These are phyloP conservation scores for Eubasilissa regina DNA, from an alignment of 1,140 invertebrate genomes.

Conservation along the genomic window DNA sequence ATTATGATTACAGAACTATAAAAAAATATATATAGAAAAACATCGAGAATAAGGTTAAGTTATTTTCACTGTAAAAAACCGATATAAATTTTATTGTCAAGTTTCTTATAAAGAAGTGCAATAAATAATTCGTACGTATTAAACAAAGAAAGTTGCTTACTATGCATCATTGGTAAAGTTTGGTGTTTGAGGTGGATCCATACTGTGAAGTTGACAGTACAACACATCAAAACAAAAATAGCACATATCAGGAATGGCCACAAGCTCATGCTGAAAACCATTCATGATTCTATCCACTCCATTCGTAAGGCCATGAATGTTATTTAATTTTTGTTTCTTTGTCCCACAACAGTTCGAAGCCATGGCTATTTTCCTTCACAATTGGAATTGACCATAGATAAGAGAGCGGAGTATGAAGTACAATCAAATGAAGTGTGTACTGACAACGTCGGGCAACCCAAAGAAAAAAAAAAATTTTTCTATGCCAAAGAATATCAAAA, in stretches of 20 bases:
- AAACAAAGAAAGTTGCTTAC: slow-evolving; percentile 78
- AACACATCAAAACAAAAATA: slow-evolving; percentile 99
- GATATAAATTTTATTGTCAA: background rate
- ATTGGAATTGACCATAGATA: slow-evolving; percentile 13
- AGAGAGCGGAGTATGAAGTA: too few species aligned
- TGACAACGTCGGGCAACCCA: background rate
- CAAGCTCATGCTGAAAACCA: slow-evolving; percentile 75
- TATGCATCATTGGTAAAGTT: slow-evolving; percentile 95
- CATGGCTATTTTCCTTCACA: slow-evolving; percentile 71
- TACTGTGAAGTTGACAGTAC: slow-evolving; percentile 92
- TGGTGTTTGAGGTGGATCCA: slow-evolving; percentile 90
- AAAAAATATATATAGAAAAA: background rate
- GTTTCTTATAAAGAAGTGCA: background rate
- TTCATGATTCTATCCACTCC: slow-evolving; percentile 73
- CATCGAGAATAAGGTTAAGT: slow-evolving; percentile 7
- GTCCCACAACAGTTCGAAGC: slow-evolving; percentile 90
- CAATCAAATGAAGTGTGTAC: background rate
- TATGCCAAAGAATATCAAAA: too few species aligned
- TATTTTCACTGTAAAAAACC: slow-evolving; percentile 10
- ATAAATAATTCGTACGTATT: slow-evolving; percentile 31
- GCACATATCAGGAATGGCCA: slow-evolving; percentile 95
- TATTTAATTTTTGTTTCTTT: slow-evolving; percentile 91
- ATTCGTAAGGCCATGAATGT: slow-evolving; percentile 71
- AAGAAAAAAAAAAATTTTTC: background rate
- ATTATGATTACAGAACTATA: background rate